Percentiles rank a stretch among this genome's conserved stretches.
Conservation (phyloP, 2,797 vertebrate species). For the Micromesistius poutassou region DNA sequence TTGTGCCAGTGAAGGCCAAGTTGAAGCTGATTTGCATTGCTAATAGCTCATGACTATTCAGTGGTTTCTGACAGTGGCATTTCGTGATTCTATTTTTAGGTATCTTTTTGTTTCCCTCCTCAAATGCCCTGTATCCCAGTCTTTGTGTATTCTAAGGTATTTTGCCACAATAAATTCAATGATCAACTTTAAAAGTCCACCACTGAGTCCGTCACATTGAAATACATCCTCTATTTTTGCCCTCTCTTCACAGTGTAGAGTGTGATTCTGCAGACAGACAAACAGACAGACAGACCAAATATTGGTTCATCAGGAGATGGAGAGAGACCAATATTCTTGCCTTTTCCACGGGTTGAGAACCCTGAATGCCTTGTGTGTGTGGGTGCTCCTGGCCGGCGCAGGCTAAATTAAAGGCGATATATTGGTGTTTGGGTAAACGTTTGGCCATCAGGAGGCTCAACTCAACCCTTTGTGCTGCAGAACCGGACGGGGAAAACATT, state of each 20-base stretch:
- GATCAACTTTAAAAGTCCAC: neutral
- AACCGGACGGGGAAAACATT: slow-evolving; percentile 66
- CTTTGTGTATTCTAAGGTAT: neutral
- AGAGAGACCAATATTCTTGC: slow-evolving; percentile 2
- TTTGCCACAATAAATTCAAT: neutral
- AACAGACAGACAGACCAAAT: slow-evolving; percentile 6
- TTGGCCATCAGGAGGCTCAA: slow-evolving; percentile 76
- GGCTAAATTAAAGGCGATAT: slow-evolving; percentile 63
- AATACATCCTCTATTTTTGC: neutral
- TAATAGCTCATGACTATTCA: neutral
- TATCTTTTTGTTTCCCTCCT: neutral
- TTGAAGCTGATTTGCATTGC: neutral
- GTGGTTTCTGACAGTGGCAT: neutral
- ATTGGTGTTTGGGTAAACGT: slow-evolving; percentile 66
- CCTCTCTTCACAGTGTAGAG: neutral
- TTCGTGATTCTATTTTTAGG: neutral
- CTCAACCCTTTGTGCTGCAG: slow-evolving; percentile 83
- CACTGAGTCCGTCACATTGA: neutral
- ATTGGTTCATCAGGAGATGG: neutral
- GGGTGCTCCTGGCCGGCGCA: slow-evolving; percentile 39
- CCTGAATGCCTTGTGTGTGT: slow-evolving; percentile 43
- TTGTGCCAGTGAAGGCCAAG: neutral
- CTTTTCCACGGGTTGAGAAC: slow-evolving; percentile 14
- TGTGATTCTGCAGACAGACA: neutral
- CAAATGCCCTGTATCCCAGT: neutral